phyloP scores from a whole-genome alignment of 2,797 vertebrate genomes.

The Scomberomorus guttatus region DNA sequence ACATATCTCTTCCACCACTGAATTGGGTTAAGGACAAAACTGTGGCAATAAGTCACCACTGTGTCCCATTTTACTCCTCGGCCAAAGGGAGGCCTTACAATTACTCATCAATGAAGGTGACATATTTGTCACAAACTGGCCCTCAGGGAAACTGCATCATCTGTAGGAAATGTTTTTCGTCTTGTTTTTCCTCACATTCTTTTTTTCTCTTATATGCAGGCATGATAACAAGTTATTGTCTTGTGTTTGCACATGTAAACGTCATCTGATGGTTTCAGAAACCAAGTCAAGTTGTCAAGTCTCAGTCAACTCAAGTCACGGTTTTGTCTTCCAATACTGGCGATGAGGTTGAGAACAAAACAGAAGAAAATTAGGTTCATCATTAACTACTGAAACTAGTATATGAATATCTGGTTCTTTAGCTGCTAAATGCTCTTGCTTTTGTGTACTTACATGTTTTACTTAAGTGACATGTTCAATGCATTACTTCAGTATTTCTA shows the following conservation, averaged over 20 bases:
- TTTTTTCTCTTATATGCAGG: not conserved
- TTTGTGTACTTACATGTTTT: too few species aligned
- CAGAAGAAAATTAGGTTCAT: too few species aligned
- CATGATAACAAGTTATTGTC: too few species aligned
- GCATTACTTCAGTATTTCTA: too few species aligned
- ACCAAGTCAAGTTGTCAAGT: too few species aligned
- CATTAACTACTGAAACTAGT: too few species aligned
- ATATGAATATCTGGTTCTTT: too few species aligned
- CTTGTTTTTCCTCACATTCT: not conserved
- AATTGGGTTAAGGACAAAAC: conserved; percentile 11
- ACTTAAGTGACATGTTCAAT: too few species aligned
- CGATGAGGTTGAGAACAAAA: too few species aligned
- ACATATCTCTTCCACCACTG: not conserved
- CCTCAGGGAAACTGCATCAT: not conserved
- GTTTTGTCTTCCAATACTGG: too few species aligned
- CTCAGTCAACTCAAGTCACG: too few species aligned
- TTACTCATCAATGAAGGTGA: conserved; percentile 29
- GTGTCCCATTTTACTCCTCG: not conserved
- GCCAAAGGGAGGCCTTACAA: not conserved
- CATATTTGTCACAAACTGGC: conserved; percentile 5
- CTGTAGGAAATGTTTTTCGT: not conserved
- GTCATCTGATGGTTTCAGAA: not conserved
- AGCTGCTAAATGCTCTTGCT: too few species aligned
- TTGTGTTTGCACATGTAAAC: not conserved
- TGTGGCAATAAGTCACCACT: conserved; percentile 14